These are phyloP conservation scores for Pemphigus obesinymphae DNA, from an alignment of 1,140 invertebrate genomes.

Conservation along the genomic window DNA sequence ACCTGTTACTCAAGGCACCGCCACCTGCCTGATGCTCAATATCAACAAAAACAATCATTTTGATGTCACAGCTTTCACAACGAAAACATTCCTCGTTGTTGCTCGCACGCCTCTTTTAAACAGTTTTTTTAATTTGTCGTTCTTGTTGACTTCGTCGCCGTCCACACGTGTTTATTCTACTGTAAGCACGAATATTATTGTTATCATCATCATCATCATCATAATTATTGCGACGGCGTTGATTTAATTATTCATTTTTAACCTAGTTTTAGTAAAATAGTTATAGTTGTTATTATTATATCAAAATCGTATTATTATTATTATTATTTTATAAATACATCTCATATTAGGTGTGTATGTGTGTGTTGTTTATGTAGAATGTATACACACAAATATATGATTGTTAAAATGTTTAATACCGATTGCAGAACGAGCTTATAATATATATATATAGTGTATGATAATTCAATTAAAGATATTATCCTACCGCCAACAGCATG, in stretches of 20 bases:
- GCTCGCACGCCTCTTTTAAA: not conserved
- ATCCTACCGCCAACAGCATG: not conserved
- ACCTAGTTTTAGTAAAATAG: not conserved
- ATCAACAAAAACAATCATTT: not conserved
- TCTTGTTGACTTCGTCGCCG: not conserved
- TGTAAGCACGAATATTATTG: not conserved
- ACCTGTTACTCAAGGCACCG: conserved; percentile 75
- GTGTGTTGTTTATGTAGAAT: not conserved
- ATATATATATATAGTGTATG: not conserved
- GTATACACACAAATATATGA: not conserved
- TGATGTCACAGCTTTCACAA: not conserved
- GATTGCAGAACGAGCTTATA: not conserved
- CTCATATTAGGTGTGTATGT: no score
- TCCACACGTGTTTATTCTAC: no score
- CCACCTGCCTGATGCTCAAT: not conserved
- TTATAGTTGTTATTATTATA: not conserved
- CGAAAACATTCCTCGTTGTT: not conserved
- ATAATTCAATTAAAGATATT: not conserved
- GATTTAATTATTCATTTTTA: not conserved
- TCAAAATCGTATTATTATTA: not conserved
- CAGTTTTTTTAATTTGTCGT: not conserved
- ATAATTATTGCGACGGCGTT: not conserved
- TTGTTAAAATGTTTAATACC: not conserved
- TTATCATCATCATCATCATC: not conserved
- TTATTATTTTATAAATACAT: not conserved